Evolutionary conservation across 2,113 vertebrate genomes (phyloP).

Genomic region (Triplophysa rosa): DNA sequence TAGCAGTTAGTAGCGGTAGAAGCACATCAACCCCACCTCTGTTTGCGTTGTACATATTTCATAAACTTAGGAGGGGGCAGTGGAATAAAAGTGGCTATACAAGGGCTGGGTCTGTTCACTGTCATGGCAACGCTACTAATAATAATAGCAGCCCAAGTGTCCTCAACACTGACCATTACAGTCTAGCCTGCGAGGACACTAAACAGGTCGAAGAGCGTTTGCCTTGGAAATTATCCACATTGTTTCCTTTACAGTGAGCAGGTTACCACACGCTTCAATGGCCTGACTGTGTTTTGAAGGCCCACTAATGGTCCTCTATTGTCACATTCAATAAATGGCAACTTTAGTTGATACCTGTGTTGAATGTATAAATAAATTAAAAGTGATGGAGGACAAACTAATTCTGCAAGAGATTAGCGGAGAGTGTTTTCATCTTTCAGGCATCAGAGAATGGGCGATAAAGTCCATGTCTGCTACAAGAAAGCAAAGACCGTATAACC

Average conservation of each 20-base stretch:
- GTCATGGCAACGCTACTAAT: constrained; percentile 76
- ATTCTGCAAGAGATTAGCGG: background rate
- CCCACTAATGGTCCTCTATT: constrained; percentile 40
- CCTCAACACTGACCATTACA: constrained; percentile 68
- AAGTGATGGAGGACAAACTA: constrained; percentile 36
- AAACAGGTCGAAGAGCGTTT: constrained; percentile 69
- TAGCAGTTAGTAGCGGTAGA: constrained; percentile 77
- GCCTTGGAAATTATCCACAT: constrained; percentile 71
- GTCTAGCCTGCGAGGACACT: constrained; percentile 61
- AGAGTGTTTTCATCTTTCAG: too few relatives aligned
- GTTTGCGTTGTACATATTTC: constrained; percentile 82
- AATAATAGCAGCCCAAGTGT: constrained; percentile 73
- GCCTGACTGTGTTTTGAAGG: constrained; percentile 56
- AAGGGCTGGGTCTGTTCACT: constrained; percentile 75
- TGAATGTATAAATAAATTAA: constrained; percentile 39
- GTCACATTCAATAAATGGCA: constrained; percentile 47
- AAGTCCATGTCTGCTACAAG: too few relatives aligned
- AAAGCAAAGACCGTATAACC: too few relatives aligned
- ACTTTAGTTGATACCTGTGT: constrained; percentile 25
- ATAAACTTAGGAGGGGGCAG: constrained; percentile 65
- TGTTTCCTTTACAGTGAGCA: constrained; percentile 73
- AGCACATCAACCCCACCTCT: constrained; percentile 81
- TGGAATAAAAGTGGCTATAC: constrained; percentile 77
- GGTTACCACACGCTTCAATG: constrained; percentile 60
- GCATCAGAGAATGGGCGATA: too few relatives aligned